These are phyloP conservation scores for Alviniconcha marisindica DNA, from an alignment of 1,140 invertebrate species.

Conservation along the genomic window DNA sequence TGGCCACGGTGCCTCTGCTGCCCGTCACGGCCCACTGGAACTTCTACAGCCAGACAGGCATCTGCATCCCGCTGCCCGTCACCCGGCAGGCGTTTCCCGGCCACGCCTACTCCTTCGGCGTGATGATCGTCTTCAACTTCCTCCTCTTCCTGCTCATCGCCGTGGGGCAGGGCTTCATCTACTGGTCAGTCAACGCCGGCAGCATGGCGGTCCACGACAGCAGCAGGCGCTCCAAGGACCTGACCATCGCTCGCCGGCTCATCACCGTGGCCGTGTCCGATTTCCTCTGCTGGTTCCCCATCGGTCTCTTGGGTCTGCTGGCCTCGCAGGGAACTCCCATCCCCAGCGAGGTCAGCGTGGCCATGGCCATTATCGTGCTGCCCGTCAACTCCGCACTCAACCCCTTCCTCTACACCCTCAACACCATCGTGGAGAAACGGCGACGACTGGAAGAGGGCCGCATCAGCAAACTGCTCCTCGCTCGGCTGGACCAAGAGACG, in stretches of 20 bases:
- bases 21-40: neutral
- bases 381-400: conserved; percentile 2
- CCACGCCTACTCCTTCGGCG: neutral
- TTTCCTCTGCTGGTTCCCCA: neutral
- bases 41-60: neutral
- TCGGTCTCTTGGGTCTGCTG: neutral
- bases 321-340: neutral
- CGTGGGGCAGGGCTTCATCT: neutral
- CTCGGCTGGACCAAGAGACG: no score
- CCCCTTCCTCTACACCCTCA: conserved; percentile 1
- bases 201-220: no score
- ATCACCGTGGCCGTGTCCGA: neutral
- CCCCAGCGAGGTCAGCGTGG: neutral
- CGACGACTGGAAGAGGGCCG: no score
- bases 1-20: neutral
- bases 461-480: no score
- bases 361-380: neutral
- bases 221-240: neutral
- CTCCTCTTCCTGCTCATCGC: neutral
- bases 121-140: neutral
- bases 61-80: neutral
- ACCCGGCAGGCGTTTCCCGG: neutral
- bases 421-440: neutral
- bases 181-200: neutral
- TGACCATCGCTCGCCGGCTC: neutral